phyloP scores from a whole-genome alignment of 64 coral and sea anemone species.

The Catalaphyllia jardinei region DNA sequence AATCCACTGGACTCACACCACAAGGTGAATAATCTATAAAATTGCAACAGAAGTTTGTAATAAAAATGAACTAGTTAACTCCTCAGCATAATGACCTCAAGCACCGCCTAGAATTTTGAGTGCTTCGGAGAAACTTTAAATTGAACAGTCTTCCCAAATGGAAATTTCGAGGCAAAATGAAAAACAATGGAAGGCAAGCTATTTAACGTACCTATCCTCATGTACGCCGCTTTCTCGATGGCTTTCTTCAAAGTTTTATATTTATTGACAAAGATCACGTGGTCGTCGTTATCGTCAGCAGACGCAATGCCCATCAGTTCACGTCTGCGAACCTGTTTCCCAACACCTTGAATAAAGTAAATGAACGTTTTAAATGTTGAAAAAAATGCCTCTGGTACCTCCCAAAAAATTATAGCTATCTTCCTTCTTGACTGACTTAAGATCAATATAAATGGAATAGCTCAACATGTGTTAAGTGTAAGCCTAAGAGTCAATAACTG shows the following conservation, averaged over 20 bases:
- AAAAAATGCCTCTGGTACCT: too few relatives aligned
- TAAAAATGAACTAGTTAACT: too few relatives aligned
- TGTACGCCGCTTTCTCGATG: slow-evolving; percentile 38
- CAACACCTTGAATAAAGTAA: slow-evolving; percentile 24
- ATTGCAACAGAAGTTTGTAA: neutral
- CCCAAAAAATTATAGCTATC: too few relatives aligned
- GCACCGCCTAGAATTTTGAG: too few relatives aligned
- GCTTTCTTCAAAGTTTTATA: slow-evolving; percentile 27
- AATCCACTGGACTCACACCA: slow-evolving; percentile 47
- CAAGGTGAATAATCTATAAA: slow-evolving; percentile 60
- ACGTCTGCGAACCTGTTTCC: slow-evolving; percentile 9
- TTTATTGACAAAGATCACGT: slow-evolving; percentile 41
- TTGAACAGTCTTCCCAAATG: too few relatives aligned
- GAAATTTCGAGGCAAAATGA: neutral
- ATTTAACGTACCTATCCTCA: slow-evolving; percentile 56
- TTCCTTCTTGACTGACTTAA: too few relatives aligned
- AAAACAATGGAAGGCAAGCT: neutral
- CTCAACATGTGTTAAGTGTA: too few relatives aligned
- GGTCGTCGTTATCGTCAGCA: slow-evolving; percentile 16
- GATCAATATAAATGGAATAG: too few relatives aligned
- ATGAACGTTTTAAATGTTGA: too few relatives aligned
- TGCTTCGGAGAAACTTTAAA: too few relatives aligned
- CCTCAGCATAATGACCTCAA: too few relatives aligned
- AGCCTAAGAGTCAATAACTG: neutral
- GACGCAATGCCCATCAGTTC: slow-evolving; percentile 82